phyloP scores from a whole-genome alignment of 64 coral and sea anemone species.

The Montipora foliosa region DNA sequence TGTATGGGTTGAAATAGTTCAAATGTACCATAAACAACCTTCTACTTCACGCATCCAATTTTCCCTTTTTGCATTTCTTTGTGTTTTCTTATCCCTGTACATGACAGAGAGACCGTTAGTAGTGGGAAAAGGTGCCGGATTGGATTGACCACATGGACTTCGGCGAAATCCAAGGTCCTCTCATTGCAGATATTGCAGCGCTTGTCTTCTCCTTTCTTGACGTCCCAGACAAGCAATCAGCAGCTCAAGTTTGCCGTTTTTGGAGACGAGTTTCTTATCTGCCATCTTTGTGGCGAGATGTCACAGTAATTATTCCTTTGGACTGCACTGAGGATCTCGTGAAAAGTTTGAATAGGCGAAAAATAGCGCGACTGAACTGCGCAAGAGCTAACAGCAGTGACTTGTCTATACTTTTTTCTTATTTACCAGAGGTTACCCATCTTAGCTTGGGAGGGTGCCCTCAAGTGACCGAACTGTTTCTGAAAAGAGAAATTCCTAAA shows the following conservation, averaged over 20 bases:
- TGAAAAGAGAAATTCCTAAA: conserved; percentile 75
- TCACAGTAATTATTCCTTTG: conserved; percentile 85
- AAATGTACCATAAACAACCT: neutral
- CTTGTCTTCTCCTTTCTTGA: conserved; percentile 88
- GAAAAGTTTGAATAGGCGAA: conserved; percentile 76
- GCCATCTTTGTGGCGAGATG: conserved; percentile 79
- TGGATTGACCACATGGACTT: conserved; percentile 10
- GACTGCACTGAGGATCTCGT: conserved; percentile 70
- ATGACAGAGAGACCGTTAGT: neutral
- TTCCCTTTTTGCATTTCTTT: neutral
- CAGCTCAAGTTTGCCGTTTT: conserved; percentile 84
- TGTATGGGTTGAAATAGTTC: neutral
- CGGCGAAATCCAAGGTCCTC: conserved; percentile 74
- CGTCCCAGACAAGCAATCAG: conserved; percentile 76
- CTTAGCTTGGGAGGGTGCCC: conserved; percentile 88
- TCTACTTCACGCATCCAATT: neutral
- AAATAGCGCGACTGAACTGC: conserved; percentile 83
- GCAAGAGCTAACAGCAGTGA: conserved; percentile 77
- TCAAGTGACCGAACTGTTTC: conserved; percentile 77
- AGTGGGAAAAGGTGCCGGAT: no score
- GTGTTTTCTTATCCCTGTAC: neutral
- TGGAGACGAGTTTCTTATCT: conserved; percentile 82
- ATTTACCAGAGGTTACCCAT: conserved; percentile 79
- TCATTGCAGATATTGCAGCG: conserved; percentile 90
- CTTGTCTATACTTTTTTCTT: conserved; percentile 73